These are phyloP conservation scores for Stenodema calcarata DNA, from an alignment of 2,888 invertebrate genomes.

Conservation along the genomic window DNA sequence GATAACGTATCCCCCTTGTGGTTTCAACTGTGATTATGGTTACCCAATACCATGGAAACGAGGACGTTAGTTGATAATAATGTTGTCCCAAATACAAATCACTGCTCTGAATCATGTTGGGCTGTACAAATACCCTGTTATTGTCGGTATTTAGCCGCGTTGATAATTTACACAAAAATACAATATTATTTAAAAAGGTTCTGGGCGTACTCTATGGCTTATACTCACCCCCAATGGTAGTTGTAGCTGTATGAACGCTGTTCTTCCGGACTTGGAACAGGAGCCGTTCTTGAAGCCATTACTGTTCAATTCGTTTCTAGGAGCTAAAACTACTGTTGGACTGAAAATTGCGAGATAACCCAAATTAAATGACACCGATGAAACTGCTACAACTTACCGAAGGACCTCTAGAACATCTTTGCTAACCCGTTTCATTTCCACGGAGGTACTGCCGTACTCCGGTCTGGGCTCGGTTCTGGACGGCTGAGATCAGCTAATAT, in stretches of 20 bases:
- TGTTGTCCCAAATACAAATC: too few relatives aligned
- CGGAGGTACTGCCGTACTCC: not conserved
- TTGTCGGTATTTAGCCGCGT: too few relatives aligned
- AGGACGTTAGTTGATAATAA: too few relatives aligned
- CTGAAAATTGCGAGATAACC: not conserved
- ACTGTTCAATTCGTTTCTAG: not conserved
- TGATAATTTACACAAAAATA: too few relatives aligned
- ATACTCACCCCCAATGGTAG: not conserved
- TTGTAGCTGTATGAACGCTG: not conserved
- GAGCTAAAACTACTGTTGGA: not conserved
- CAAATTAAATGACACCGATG: not conserved
- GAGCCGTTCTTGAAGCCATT: not conserved
- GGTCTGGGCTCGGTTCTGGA: not conserved
- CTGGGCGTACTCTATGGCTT: not conserved
- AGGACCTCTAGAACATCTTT: not conserved
- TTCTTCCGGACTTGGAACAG: not conserved
- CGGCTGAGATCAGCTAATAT: not conserved
- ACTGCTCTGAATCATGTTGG: too few relatives aligned
- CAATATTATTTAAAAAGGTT: too few relatives aligned
- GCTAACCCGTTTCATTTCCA: not conserved
- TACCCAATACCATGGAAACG: not conserved
- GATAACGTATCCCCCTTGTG: not conserved
- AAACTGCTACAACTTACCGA: not conserved
- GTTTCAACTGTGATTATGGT: not conserved
- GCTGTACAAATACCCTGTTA: too few relatives aligned